A percentile compares a stretch with the other conserved stretches of the same genome.
Evolutionary conservation across 2,888 invertebrate genomes (phyloP).

Genomic region (Hipparchia semele): DNA sequence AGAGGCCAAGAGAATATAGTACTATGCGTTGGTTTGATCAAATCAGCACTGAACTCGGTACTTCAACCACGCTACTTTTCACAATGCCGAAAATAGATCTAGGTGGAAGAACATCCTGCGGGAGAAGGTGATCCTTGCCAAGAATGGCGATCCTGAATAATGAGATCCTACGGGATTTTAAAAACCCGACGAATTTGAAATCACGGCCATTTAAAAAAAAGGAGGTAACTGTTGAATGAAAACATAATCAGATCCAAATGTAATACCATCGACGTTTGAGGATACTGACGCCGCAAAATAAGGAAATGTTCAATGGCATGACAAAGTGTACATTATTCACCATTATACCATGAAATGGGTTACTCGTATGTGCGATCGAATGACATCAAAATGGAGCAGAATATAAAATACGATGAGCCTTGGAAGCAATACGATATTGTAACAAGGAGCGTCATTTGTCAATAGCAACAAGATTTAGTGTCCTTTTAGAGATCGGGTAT

Average conservation of each 20-base stretch:
- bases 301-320: conserved; percentile 5
- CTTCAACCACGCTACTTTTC: no score
- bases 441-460: conserved; percentile 69
- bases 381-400: conserved; percentile 47
- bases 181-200: no score
- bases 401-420: conserved; percentile 61
- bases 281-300: conserved; percentile 5
- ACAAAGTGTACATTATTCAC: conserved; percentile 19
- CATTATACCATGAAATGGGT: conserved; percentile 26
- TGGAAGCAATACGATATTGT: conserved; percentile 64
- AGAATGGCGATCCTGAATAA: no score
- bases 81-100: no score
- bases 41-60: no score
- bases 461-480: conserved; percentile 66
- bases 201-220: neutral
- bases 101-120: no score
- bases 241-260: neutral
- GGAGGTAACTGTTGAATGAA: neutral
- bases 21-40: no score
- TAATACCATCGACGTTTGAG: neutral
- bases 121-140: no score
- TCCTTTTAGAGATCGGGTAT: conserved; percentile 54
- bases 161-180: no score
- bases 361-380: conserved; percentile 33
- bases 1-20: no score